Evolutionary conservation across 2,797 vertebrate species (phyloP).

Genomic region (Pyrocephalus nanus): DNA sequence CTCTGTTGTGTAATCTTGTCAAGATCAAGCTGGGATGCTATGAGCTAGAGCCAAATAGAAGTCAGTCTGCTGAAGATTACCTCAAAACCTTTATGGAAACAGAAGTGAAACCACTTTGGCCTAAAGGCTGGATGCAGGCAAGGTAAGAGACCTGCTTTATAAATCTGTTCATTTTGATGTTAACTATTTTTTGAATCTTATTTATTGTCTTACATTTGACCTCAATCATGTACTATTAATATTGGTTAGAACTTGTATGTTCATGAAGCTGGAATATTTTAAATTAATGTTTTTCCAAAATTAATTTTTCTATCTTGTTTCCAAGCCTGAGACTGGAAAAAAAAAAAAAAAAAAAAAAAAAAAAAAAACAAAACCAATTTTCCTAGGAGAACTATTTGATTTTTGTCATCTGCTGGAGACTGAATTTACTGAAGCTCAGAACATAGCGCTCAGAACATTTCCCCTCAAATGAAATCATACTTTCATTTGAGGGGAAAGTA

Average conservation of each 20-base stretch:
- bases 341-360: too few species aligned
- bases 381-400: not conserved
- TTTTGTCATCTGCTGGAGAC: not conserved
- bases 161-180: not conserved
- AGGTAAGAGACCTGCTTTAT: conserved; percentile 69
- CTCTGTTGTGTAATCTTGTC: conserved; percentile 92
- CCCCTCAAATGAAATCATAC: too few species aligned
- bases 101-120: conserved; percentile 86
- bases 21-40: conserved; percentile 95
- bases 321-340: not conserved
- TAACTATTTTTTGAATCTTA: not conserved
- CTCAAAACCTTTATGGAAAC: conserved; percentile 87
- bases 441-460: too few species aligned
- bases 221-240: not conserved
- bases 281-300: not conserved
- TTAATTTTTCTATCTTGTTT: not conserved
- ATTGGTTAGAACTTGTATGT: not conserved
- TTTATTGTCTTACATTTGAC: not conserved
- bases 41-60: conserved; percentile 91
- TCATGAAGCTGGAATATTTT: not conserved
- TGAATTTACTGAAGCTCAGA: not conserved
- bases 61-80: conserved; percentile 85
- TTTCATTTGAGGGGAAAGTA: not conserved
- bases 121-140: conserved; percentile 89
- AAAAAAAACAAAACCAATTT: too few species aligned